Evolutionary conservation across 2,113 vertebrate genomes (phyloP).

Genomic region (Cyprinodon tularosa): DNA sequence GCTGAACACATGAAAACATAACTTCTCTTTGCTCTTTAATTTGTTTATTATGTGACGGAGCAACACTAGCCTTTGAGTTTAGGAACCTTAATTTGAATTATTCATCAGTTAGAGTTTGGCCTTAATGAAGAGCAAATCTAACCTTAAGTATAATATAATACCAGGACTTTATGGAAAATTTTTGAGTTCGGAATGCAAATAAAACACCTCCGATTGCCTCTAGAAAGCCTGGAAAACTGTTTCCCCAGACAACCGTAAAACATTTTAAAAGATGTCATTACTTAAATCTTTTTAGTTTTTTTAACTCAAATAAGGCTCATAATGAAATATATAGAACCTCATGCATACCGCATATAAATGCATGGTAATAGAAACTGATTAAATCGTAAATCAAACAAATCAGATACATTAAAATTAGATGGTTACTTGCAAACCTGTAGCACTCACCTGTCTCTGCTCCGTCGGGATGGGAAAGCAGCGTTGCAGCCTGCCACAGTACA

Average conservation of each 20-base stretch:
- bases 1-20: neutral
- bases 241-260: neutral
- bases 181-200: neutral
- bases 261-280: neutral
- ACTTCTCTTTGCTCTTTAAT: neutral
- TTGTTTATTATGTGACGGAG: neutral
- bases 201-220: neutral
- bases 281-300: neutral
- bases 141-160: neutral
- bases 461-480: conserved; percentile 96
- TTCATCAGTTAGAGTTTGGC: neutral
- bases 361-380: neutral
- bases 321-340: neutral
- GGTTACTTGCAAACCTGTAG: neutral
- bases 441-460: conserved; percentile 99
- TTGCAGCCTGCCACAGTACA: conserved; percentile 99
- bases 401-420: conserved; percentile 25
- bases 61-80: neutral
- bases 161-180: neutral
- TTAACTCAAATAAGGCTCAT: neutral
- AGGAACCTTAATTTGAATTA: neutral
- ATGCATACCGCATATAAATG: neutral
- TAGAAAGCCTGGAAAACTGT: neutral
- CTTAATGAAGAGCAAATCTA: neutral
- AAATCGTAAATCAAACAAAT: conserved; percentile 49